Base-by-base conservation (phyloP, 2,797 vertebrate species). In the Gambelia wislizenii region DNA sequence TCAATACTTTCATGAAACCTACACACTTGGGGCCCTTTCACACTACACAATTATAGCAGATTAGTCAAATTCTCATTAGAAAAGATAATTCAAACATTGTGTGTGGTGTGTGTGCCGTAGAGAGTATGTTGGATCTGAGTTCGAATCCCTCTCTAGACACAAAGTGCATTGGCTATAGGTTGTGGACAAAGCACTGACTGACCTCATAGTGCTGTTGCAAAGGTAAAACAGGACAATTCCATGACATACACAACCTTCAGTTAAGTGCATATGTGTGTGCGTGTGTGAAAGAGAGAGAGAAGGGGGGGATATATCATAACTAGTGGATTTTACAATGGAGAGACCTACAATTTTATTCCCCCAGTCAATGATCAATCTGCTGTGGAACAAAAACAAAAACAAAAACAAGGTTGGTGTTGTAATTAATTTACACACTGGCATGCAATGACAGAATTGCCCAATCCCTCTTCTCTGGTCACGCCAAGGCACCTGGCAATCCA, bases 361-460 rank as follows among this genome's bases (percentile, higher is more conserved):
- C 92, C 86, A 80, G 22, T 2, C 87, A 44, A 84, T 88, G 87
- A 89, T 64, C 93, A 91, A 90, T 36, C 88, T 91, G 82, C 92
- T 30, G 70, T 80, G 67, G 85, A 54, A 3, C 75, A 76, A 89
- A 9, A 67, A 67, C 64, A 67, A 67, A 42, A 90, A 70, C 39
- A 92, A 72, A 92, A 91, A 25, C 22, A 75, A 7, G 91, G 87
- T 81, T 70, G 30, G 85, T 87, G 81, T 85, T 67, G 87, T 93
- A 91, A 90, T 88, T 90, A 91, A 91, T 87, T 90, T 90, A 90
- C 86, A 89, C 89, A 74, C 77, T 80, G 91, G 90, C 75, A 0
- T 54, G 86, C 87, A 87, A 86, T 39, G 49, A 81, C 90, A 76
- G 88, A 74, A 82, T 59, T 16, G 4, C 33, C 44, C 87, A 72